Conservation (phyloP, 2,113 vertebrate genomes). For the Platanista minor region DNA sequence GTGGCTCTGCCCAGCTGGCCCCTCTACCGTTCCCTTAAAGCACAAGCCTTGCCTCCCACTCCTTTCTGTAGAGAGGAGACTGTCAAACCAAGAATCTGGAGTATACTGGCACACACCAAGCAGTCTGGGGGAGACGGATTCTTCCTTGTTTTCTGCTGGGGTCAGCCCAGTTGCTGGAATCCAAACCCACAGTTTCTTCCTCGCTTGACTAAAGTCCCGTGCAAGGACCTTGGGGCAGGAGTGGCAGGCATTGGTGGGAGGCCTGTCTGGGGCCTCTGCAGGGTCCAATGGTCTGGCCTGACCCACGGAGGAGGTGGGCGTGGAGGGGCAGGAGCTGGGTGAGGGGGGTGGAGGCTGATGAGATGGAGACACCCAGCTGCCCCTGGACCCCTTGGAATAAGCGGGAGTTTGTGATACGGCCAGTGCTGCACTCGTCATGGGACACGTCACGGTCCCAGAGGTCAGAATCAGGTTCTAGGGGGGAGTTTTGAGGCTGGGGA, state of each 20-base stretch:
- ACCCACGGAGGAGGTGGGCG: too few species aligned
- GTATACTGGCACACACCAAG: not conserved
- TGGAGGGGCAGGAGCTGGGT: not conserved
- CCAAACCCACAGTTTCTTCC: not conserved
- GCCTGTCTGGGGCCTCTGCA: not conserved
- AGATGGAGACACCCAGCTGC: not conserved
- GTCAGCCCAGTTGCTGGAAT: not conserved
- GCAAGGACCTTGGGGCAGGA: not conserved
- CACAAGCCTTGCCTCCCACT: not conserved
- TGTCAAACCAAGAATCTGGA: not conserved
- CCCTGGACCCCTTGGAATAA: not conserved
- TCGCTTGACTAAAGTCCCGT: not conserved
- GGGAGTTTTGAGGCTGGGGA: not conserved
- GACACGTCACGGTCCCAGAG: not conserved
- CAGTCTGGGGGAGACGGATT: not conserved
- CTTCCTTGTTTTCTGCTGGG: not conserved
- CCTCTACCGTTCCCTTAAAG: not conserved
- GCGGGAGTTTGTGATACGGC: fast-evolving
- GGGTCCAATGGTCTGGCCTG: not conserved
- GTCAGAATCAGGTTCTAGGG: not conserved
- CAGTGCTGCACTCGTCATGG: not conserved
- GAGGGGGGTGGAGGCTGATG: not conserved
- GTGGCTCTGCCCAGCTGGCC: not conserved
- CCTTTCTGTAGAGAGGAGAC: not conserved
- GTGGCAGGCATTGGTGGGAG: not conserved